Evolutionary conservation across 2,888 invertebrate species (phyloP).

Genomic region (Xylota segnis): DNA sequence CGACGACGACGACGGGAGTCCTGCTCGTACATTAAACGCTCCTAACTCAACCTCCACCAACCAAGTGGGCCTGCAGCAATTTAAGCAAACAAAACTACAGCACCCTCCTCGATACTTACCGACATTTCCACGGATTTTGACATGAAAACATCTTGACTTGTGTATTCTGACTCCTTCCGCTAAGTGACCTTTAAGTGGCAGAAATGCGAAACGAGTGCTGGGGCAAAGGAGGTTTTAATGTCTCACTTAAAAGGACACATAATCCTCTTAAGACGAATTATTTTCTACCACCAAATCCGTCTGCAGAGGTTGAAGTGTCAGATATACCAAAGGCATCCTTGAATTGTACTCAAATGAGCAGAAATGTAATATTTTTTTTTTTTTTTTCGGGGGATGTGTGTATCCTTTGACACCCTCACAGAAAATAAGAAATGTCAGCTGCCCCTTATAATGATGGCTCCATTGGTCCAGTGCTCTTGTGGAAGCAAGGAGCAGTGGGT

Average conservation of each 20-base stretch:
- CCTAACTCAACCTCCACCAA: neutral
- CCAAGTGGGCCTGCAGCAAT: slow-evolving; percentile 13
- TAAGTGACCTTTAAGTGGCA: slow-evolving; percentile 18
- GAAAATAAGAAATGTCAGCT: slow-evolving; percentile 11
- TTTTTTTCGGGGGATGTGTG: no score
- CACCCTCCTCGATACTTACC: no score
- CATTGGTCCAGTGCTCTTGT: neutral
- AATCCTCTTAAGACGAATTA: slow-evolving; percentile 33
- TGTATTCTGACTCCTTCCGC: slow-evolving; percentile 2
- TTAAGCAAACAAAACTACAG: neutral
- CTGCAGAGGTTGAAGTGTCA: slow-evolving; percentile 24
- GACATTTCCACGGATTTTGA: slow-evolving; percentile 3
- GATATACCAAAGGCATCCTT: slow-evolving; percentile 22
- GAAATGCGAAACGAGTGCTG: slow-evolving; percentile 21
- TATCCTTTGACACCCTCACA: slow-evolving; percentile 16
- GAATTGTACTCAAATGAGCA: slow-evolving; percentile 20
- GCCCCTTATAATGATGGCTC: neutral
- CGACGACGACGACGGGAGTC: slow-evolving; percentile 14
- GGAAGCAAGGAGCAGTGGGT: slow-evolving; percentile 26
- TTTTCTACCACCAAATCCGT: neutral
- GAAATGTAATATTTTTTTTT: slow-evolving; percentile 4
- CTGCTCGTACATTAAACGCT: neutral
- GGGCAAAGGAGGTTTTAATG: slow-evolving; percentile 26
- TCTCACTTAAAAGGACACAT: slow-evolving; percentile 13
- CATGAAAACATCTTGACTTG: slow-evolving; percentile 24